Evolutionary conservation across 2,113 vertebrate genomes (phyloP), one percentile per base, ranked within the genome.

Genomic region (Mobula birostris): DNA sequence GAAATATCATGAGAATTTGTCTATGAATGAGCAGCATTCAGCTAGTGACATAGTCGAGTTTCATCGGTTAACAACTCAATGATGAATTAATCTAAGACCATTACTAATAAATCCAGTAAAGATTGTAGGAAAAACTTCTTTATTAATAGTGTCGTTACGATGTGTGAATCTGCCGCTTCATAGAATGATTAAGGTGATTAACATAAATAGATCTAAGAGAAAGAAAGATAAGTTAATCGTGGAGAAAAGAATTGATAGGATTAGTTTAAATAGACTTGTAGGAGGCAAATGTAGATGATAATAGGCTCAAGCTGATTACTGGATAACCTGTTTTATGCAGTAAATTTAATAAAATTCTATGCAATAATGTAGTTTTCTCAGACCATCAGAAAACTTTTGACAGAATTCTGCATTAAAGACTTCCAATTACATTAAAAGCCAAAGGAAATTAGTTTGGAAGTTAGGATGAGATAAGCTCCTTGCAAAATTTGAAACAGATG

Each of bases 391-490:
- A 66, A 66, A 6, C n/a, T 17, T 90, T 90, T 17, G 61, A 66
- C 29, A 90, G 5, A 66, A 19, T 66, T 68, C 61, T 17, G 32
- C 2, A 90, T 29, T 66, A 90, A 19, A n/a, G 85, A 90, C 85
- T 90, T 66, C 29, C 85, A 90, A 90, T 90, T 90, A 66, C 58
- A 90, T 19, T 32, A 32, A 90, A 90, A 66, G 85, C 61, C 85
- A 90, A 66, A 68, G 61, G 85, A 90, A 90, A 90, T 90, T 14
- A 66, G 61, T 61, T n/a, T 90, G 85, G 58, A 68, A 90, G 27
- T 32, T 32, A 17, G 85, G 83, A 66, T 27, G 63, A 32, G 85
- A 90, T 90, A 68, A 90, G 61, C 29, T 90, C 61, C n/a, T 32
- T 32, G 29, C 85, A 66, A 66, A 19, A 68, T 68, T n/a, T 15